A percentile compares a stretch with the other conserved stretches of the same genome.
These are phyloP conservation scores for Polyploca ridens DNA, from an alignment of 2,888 invertebrate genomes.

Conservation along the genomic window DNA sequence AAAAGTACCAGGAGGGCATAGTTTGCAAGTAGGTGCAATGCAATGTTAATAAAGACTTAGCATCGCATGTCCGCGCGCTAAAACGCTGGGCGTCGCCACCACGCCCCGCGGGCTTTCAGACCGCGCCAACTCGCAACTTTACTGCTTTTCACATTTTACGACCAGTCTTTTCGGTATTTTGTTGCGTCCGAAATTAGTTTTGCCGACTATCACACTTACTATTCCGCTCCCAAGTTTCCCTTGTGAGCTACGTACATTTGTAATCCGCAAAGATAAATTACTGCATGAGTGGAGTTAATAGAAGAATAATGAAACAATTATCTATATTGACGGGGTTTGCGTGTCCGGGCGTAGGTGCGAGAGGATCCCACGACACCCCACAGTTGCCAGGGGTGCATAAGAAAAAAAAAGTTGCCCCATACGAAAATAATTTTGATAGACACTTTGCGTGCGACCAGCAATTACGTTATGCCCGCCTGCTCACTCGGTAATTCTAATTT, in stretches of 20 bases:
- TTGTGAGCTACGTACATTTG: constrained; percentile 35
- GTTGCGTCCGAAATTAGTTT: constrained; percentile 58
- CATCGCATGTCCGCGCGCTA: constrained; percentile 64
- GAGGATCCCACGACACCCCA: constrained; percentile 59
- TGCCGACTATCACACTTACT: constrained; percentile 3
- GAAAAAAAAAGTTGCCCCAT: constrained; percentile 67
- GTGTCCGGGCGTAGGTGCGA: constrained; percentile 61
- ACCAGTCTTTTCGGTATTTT: constrained; percentile 55
- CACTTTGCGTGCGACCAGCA: constrained; percentile 80
- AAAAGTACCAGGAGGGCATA: constrained; percentile 46
- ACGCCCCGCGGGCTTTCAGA: constrained; percentile 70
- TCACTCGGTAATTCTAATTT: constrained; percentile 69
- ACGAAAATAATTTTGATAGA: constrained; percentile 82
- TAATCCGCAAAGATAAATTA: constrained; percentile 61
- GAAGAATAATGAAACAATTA: constrained; percentile 84
- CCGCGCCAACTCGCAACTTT: constrained; percentile 58
- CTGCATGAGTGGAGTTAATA: constrained; percentile 77
- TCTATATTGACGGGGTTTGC: constrained; percentile 72
- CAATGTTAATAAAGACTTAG: constrained; percentile 72
- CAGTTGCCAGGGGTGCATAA: constrained; percentile 61
- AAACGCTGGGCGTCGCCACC: constrained; percentile 74
- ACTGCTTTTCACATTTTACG: constrained; percentile 65
- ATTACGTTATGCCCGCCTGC: constrained; percentile 65
- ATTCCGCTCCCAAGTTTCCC: constrained; percentile 10
- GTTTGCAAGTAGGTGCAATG: constrained; percentile 54